These are phyloP conservation scores for Tetranychus truncatus DNA, from an alignment of 2,888 invertebrate species.

Conservation along the genomic window DNA sequence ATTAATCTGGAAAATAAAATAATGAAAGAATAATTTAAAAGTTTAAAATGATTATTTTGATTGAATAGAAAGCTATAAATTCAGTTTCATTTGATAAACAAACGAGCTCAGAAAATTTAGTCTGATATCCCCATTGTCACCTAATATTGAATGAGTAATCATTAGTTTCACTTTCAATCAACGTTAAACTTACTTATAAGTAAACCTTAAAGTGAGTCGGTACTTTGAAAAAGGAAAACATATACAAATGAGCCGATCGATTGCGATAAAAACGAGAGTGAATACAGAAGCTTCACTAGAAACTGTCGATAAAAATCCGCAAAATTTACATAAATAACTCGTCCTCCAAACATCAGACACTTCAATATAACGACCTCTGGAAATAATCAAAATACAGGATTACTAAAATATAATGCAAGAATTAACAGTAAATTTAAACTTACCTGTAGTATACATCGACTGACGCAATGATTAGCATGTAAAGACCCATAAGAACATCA, in stretches of 20 bases:
- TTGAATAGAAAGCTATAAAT: not conserved
- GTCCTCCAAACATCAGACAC: slow-evolving; percentile 29
- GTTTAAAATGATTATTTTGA: not conserved
- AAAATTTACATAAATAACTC: slow-evolving; percentile 27
- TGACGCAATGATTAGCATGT: slow-evolving; percentile 30
- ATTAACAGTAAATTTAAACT: too few species aligned
- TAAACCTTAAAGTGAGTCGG: slow-evolving; percentile 27
- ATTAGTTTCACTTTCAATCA: not conserved
- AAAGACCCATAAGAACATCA: slow-evolving; percentile 31
- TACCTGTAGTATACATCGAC: slow-evolving; percentile 29
- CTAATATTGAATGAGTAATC: too few species aligned
- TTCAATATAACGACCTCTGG: slow-evolving; percentile 29
- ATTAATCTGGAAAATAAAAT: slow-evolving; percentile 21
- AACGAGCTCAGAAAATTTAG: too few species aligned
- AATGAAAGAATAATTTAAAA: not conserved
- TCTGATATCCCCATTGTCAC: too few species aligned
- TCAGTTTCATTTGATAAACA: too few species aligned
- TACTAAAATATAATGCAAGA: not conserved
- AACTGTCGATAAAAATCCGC: slow-evolving; percentile 29
- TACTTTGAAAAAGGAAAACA: slow-evolving; percentile 31
- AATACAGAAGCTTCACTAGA: slow-evolving; percentile 36
- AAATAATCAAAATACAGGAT: not conserved
- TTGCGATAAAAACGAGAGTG: slow-evolving; percentile 34
- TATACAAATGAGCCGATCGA: slow-evolving; percentile 34
- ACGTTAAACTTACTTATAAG: slow-evolving; percentile 22